Base-by-base conservation (phyloP, 2,113 vertebrate species). In the Oreochromis aureus region DNA sequence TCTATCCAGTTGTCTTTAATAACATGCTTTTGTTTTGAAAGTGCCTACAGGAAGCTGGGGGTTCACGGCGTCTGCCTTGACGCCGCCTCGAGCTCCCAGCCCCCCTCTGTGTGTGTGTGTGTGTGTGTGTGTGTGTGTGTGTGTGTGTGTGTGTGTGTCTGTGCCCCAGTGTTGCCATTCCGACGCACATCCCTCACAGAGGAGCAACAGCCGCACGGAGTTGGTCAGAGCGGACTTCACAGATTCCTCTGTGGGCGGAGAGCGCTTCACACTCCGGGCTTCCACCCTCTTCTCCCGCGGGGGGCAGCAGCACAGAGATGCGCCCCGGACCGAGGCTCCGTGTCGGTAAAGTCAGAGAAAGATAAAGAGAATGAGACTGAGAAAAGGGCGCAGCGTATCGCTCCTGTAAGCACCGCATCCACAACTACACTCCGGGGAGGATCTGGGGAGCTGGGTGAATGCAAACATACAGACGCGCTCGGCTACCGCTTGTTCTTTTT, bases 141-240 rank as follows among this genome's bases (percentile, higher is more conserved):
- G 69, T 87, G 84, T 44, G 88, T 63, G 2, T 63, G 18, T 83
- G 61, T 24, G 66, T 34, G 30, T 82, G 30, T 82, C 63, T 87
- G 84, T 46, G 86, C 93, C 92, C 92, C 89, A 54, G 51, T 83
- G 87, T 94, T 95, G 93, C 92, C 96, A 95, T 96, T 96, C 95
- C 96, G 93, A 95, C 93, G 94, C 94, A 94, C 93, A 92, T 91
- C 95, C 80, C 94, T 91, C 90, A 36, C 93, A 59, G 92, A 94
- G 92, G 91, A 95, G 95, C 96, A 96, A 95, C 96, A 96, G 95
- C 95, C 90, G 86, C 78, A 18, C 93, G 85, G 93, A 95, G 91
- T 92, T 89, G 89, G 24, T 30, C 69, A 53, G 69, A 89, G 89
- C 79, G 90, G 90, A 89, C 89, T 89, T 63, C 46, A 4, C 82